phyloP scores from a whole-genome alignment of 2,797 vertebrate genomes.

The Myripristis murdjan region DNA sequence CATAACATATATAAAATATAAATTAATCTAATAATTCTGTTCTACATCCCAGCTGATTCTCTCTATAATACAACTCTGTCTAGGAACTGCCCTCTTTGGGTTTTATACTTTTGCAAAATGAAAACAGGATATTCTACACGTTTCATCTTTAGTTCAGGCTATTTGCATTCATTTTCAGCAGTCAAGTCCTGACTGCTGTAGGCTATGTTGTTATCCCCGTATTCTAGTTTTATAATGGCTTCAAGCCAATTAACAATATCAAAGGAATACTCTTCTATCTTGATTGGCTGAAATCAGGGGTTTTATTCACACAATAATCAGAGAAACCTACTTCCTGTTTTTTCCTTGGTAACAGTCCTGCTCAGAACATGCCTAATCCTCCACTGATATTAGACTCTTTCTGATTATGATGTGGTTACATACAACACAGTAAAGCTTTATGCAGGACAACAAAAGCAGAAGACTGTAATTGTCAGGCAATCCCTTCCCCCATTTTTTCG shows the following conservation, averaged over 20 bases:
- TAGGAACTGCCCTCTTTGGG: neutral
- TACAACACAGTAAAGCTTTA: neutral
- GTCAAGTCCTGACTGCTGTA: slow-evolving; percentile 9
- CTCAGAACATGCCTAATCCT: slow-evolving; percentile 14
- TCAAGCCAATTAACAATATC: slow-evolving; percentile 45
- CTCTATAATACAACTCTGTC: neutral
- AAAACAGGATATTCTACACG: slow-evolving; percentile 4
- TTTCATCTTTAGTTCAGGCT: neutral
- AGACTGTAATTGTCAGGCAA: slow-evolving; percentile 16
- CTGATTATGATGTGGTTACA: neutral
- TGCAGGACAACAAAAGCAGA: slow-evolving; percentile 3
- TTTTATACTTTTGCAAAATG: neutral
- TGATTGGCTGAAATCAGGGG: slow-evolving; percentile 21
- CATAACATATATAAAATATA: neutral
- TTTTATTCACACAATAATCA: slow-evolving; percentile 47
- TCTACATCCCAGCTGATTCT: neutral
- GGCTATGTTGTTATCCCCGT: slow-evolving; percentile 26
- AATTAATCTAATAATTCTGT: neutral
- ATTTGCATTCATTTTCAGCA: slow-evolving; percentile 15
- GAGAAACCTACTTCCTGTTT: slow-evolving; percentile 23
- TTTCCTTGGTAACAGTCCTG: slow-evolving; percentile 24
- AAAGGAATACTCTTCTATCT: slow-evolving; percentile 29
- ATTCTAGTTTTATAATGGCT: slow-evolving; percentile 44
- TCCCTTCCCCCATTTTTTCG: slow-evolving; percentile 19
- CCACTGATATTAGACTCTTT: slow-evolving; percentile 10